Base-by-base conservation (phyloP, 2,113 vertebrate species). In the Myrmecophaga tridactyla region DNA sequence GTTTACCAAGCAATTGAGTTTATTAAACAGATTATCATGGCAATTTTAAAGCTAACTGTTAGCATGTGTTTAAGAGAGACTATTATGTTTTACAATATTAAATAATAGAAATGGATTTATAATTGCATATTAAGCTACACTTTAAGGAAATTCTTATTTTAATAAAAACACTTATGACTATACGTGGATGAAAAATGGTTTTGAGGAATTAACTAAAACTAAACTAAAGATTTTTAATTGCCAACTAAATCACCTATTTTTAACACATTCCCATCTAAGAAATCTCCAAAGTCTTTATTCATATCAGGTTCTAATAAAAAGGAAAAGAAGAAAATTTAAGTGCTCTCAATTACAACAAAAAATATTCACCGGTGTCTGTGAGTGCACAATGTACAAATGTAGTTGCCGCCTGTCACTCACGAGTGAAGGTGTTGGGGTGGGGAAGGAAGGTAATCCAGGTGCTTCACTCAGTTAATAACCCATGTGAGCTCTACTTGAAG, bases 61-160 rank as follows among this genome's bases (percentile, higher is more conserved):
- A 95, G 18, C 39, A 60, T 43, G 46, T 86, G 39, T n/a, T 94
- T 85, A 65, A 89, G 15, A 58, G 67, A 48, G 87, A 43, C 39
- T 91, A 92, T 69, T 14, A 15, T 12, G 6, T 70, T 86, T 85
- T 60, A 63, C 4, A 43, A 43, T 92, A 80, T 69, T 51, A 94
- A 96, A 41, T 6, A n/a, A 94, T 88, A 86, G 31, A 60, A 97
- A 82, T 85, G 84, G 72, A 83, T 92, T 96, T 7, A 51, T 89
- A 92, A 92, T 92, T 92, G 73, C 48, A 88, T 92, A 85, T 84
- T 94, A 80, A 95, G n/a, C 31, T 72, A 58, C 31, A 43, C 63
- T 77, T 75, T 73, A 92, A 51, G 21, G 15, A 58, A 82, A 87
- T 87, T n/a, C 60, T 46, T 51, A 34, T 63, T 82, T 88, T 88